Conservation (phyloP, 2,113 vertebrate species). For the Lutjanus erythropterus region DNA sequence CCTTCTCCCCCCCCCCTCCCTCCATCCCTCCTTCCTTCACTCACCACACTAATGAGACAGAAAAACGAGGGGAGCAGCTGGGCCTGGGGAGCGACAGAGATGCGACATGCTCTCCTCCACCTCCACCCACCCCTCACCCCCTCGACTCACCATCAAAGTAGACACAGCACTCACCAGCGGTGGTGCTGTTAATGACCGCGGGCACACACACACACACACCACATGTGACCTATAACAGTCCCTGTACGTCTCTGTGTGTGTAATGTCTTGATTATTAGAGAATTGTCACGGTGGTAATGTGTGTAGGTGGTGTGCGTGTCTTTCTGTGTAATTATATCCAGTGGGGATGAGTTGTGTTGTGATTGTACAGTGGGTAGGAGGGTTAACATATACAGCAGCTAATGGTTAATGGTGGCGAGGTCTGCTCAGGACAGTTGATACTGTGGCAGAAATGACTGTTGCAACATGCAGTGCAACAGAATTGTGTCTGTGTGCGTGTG, state of each 20-base stretch:
- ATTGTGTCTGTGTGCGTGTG: conserved; percentile 8
- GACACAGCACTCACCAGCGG: conserved; percentile 57
- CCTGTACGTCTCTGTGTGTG: conserved; percentile 37
- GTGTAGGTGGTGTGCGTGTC: conserved; percentile 30
- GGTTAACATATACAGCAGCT: conserved; percentile 18
- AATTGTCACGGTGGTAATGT: conserved; percentile 8
- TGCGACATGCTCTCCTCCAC: conserved; percentile 46
- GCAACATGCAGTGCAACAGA: neutral
- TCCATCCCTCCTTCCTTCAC: conserved; percentile 59
- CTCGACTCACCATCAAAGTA: conserved; percentile 68
- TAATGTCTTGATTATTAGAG: conserved; percentile 69
- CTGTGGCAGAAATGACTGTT: conserved; percentile 6
- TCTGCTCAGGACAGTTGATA: conserved; percentile 33
- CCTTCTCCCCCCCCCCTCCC: neutral
- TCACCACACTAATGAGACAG: conserved; percentile 78
- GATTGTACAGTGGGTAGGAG: conserved; percentile 26
- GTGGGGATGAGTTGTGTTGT: conserved; percentile 19
- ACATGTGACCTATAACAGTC: conserved; percentile 61
- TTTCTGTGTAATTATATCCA: conserved; percentile 41
- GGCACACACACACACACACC: conserved; percentile 26
- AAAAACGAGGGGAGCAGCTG: conserved; percentile 75
- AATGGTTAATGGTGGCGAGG: conserved; percentile 23
- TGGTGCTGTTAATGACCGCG: conserved; percentile 73
- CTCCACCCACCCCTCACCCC: neutral
- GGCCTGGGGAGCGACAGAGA: conserved; percentile 73